Conservation (phyloP, 1,140 invertebrate species). For the Luehdorfia chinensis region DNA sequence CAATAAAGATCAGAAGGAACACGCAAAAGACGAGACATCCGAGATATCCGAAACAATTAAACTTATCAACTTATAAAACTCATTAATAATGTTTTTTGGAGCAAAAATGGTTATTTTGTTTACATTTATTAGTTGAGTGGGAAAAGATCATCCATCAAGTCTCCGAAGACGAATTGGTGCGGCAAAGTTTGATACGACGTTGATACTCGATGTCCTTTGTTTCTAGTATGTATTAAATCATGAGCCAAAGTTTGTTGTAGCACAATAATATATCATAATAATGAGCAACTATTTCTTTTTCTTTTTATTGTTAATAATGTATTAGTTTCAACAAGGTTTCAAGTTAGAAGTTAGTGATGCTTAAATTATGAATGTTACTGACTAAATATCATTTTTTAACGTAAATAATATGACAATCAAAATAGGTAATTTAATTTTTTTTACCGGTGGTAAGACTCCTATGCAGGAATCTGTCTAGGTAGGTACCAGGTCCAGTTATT, state of each 20-base stretch:
- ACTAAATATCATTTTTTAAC: too few species aligned
- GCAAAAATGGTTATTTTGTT: conserved; percentile 67
- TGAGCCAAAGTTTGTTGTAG: conserved; percentile 4
- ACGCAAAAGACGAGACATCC: conserved; percentile 23
- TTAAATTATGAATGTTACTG: too few species aligned
- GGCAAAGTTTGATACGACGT: conserved; percentile 37
- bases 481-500: too few species aligned
- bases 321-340: too few species aligned
- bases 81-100: conserved; percentile 60
- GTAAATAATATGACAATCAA: too few species aligned
- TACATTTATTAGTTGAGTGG: conserved; percentile 71
- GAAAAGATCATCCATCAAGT: conserved; percentile 60
- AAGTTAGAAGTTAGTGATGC: too few species aligned
- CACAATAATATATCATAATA: conserved; percentile 7
- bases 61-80: conserved; percentile 49
- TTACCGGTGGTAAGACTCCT: too few species aligned
- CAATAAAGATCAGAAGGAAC: conserved; percentile 38
- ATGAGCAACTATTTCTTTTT: neutral
- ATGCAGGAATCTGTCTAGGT: too few species aligned
- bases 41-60: conserved; percentile 62
- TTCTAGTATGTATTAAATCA: conserved; percentile 14
- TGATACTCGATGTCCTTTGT: conserved; percentile 42
- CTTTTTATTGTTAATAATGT: neutral
- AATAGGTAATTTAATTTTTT: too few species aligned
- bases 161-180: conserved; percentile 52